Evolutionary conservation across 2,797 vertebrate genomes (phyloP).

Genomic region (Gobionotothen gibberifrons): DNA sequence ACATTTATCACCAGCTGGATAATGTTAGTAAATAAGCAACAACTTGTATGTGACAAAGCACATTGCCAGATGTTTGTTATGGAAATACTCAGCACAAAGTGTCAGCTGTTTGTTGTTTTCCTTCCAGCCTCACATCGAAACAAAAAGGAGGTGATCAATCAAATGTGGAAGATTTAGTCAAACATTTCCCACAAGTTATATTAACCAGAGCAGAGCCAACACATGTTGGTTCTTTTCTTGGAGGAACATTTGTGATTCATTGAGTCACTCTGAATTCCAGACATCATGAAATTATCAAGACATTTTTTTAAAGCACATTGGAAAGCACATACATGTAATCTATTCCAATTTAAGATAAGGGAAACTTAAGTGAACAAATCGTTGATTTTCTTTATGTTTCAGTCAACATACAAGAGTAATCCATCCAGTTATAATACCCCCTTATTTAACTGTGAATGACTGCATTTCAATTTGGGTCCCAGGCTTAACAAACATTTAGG

Average conservation of each 20-base stretch:
- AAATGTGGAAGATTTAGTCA: not conserved
- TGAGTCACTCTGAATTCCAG: not conserved
- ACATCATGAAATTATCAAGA: not conserved
- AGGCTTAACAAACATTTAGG: constrained; percentile 2
- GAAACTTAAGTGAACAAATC: not conserved
- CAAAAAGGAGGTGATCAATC: constrained; percentile 15
- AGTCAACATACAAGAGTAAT: not conserved
- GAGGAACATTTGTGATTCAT: constrained; percentile 23
- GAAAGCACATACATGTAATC: not conserved
- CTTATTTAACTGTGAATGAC: constrained; percentile 17
- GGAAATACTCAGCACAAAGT: constrained; percentile 6
- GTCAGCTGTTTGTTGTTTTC: constrained; percentile 22
- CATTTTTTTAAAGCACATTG: not conserved
- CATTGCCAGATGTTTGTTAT: constrained; percentile 16
- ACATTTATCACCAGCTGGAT: constrained; percentile 10
- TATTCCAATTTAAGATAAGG: not conserved
- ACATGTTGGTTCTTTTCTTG: constrained; percentile 19
- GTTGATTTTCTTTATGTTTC: not conserved
- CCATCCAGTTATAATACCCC: not conserved
- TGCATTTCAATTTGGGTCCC: constrained; percentile 19
- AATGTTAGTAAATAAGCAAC: not conserved
- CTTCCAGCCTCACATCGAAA: constrained; percentile 21
- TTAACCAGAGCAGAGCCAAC: constrained; percentile 30
- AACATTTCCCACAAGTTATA: constrained; percentile 16
- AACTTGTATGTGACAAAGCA: constrained; percentile 15